Evolutionary conservation across 2,888 invertebrate species (phyloP), one percentile per base, ranked within the genome.

Genomic region (Brachyptera risi): DNA sequence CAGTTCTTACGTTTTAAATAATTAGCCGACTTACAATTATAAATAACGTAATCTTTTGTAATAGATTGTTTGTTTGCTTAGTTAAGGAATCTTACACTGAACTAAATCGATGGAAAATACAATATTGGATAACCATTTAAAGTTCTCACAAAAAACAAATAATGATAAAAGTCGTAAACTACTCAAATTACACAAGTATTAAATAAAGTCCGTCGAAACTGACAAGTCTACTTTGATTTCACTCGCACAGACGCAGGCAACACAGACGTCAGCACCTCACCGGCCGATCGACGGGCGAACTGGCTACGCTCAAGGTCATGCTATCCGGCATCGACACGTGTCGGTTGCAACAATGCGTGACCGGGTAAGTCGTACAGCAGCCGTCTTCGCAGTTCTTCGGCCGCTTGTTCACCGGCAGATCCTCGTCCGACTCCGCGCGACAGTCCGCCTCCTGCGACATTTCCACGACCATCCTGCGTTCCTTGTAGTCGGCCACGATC

Each of bases 341-440:
- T 44, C 67, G 64, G 56, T 68, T 67, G 64, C 77, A 72, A 68
- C 77, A 77, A 38, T 75, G 73, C 49, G 76, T 71, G 11, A 62
- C 37, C 13, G 61, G 59, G 19, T 49, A 64, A 5, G 60, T 23
- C 1, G 58, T 21, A 24, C 56, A 24, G n/a, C 61, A 47, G 13
- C 59, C 50, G 19, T 54, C 59, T 3, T 44, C 42, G 47, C 60
- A 64, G 49, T 64, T 64, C 59, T 64, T 64, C 9, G 64, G 60
- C 2, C 64, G 58, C 54, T 64, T 64, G 44, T 63, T 40, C 11
- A 64, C 51, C 24, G 63, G 63, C 5, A 61, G 31, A 23, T 64
- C 61, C n/a, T 64, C 61, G n/a, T 42, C 17, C 13, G 17, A 26
- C 49, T 26, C 26, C 49, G 24, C 23, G 3, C 26, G n/a, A 9